A percentile compares a stretch with the other conserved stretches of the same genome.
Evolutionary conservation across 2,113 vertebrate genomes (phyloP).

Genomic region (Platichthys stellatus): DNA sequence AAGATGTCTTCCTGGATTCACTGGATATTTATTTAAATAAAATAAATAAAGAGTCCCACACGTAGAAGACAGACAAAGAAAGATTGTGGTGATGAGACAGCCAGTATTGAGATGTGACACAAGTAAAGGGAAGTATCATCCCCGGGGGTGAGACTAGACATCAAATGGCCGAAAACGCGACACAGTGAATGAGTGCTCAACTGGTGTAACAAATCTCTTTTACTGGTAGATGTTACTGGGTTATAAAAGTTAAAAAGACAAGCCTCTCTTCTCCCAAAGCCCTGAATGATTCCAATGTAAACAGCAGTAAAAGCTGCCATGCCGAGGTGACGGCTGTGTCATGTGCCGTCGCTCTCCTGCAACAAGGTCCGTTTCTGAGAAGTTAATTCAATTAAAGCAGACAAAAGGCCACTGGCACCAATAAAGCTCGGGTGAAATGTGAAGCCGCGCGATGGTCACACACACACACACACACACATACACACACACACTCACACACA

Average conservation of each 20-base stretch:
- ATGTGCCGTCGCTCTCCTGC: conserved; percentile 51
- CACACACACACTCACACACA: conserved; percentile 4
- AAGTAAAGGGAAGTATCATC: background rate
- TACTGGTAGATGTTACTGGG: conserved; percentile 24
- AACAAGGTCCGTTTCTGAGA: conserved; percentile 56
- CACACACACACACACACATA: conserved; percentile 4
- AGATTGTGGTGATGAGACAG: too few species aligned
- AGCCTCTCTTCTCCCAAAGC: conserved; percentile 25
- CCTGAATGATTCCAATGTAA: conserved; percentile 49
- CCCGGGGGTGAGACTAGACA: too few species aligned
- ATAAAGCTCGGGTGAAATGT: conserved; percentile 65
- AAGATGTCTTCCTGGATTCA: too few species aligned
- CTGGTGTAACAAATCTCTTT: conserved; percentile 1
- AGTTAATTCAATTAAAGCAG: conserved; percentile 73
- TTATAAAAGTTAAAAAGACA: conserved; percentile 44
- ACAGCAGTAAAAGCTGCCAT: conserved; percentile 49
- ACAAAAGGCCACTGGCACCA: conserved; percentile 69
- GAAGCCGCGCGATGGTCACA: conserved; percentile 44
- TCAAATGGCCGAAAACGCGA: background rate
- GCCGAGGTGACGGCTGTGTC: conserved; percentile 31
- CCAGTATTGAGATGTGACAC: conserved; percentile 1
- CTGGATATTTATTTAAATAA: too few species aligned
- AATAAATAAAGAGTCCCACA: too few species aligned
- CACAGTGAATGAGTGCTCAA: background rate
- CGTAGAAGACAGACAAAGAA: too few species aligned